Evolutionary conservation across 2,797 vertebrate species (phyloP).

Genomic region (Betta splendens): DNA sequence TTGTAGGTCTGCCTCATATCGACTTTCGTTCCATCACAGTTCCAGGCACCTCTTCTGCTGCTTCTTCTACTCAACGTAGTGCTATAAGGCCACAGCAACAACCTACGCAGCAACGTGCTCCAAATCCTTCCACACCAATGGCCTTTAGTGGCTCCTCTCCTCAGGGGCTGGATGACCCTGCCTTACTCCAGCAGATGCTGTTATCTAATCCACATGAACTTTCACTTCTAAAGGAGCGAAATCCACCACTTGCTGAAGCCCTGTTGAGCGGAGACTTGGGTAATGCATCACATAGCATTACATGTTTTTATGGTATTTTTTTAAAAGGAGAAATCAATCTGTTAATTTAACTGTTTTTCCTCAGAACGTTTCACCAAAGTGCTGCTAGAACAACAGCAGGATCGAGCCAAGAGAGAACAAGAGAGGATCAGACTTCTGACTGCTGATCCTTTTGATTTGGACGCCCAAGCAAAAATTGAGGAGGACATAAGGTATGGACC

Average conservation of each 20-base stretch:
- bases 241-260: constrained; percentile 94
- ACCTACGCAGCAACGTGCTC: constrained; percentile 40
- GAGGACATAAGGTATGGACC: constrained; percentile 92
- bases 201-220: constrained; percentile 96
- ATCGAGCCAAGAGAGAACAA: constrained; percentile 92
- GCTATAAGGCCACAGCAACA: constrained; percentile 66
- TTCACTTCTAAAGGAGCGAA: constrained; percentile 95
- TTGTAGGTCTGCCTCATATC: constrained; percentile 90
- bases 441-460: constrained; percentile 96
- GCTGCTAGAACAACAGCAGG: constrained; percentile 94
- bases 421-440: constrained; percentile 95
- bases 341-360: constrained; percentile 13
- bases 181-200: constrained; percentile 95
- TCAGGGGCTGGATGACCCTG: constrained; percentile 93
- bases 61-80: constrained; percentile 64
- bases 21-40: constrained; percentile 97
- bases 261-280: constrained; percentile 96
- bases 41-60: constrained; percentile 89
- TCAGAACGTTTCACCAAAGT: constrained; percentile 95
- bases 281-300: constrained; percentile 41
- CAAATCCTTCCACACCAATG: constrained; percentile 63
- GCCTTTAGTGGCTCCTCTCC: constrained; percentile 82
- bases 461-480: constrained; percentile 98
- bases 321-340: not conserved
- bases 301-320: constrained; percentile 3